Conservation (phyloP, 2,888 invertebrate genomes). For the Cephus sareptanus region DNA sequence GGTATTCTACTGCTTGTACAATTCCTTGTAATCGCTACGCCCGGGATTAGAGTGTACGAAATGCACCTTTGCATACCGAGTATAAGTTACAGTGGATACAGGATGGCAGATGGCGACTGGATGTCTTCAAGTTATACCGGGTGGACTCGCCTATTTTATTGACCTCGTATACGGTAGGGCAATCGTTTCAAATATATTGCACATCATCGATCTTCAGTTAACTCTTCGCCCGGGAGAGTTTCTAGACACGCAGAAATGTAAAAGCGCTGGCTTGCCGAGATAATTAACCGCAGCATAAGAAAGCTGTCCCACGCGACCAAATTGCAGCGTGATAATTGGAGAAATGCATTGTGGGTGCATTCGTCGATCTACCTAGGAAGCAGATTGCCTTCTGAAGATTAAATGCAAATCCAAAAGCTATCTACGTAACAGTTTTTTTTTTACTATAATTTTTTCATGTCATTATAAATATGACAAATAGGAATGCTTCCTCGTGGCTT, state of each 20-base stretch:
- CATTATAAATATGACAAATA: neutral
- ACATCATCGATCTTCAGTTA: neutral
- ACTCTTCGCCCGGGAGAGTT: neutral
- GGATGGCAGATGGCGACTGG: neutral
- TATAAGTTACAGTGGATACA: neutral
- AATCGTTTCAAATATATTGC: neutral
- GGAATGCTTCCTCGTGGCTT: neutral
- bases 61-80: constrained; percentile 8
- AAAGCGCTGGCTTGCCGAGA: neutral
- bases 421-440: neutral
- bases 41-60: constrained; percentile 2
- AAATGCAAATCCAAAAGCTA: constrained; percentile 24
- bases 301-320: constrained; percentile 32
- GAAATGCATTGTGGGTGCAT: constrained; percentile 27
- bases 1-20: neutral
- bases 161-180: neutral
- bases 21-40: constrained; percentile 1
- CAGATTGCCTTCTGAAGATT: constrained; percentile 26
- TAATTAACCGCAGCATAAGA: constrained; percentile 20
- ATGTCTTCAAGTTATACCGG: neutral
- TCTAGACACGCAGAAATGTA: constrained; percentile 1
- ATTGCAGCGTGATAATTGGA: constrained; percentile 29
- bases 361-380: constrained; percentile 3
- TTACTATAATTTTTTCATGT: too few species aligned
- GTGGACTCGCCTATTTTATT: neutral